Evolutionary conservation across 2,113 vertebrate species (phyloP), one percentile per base, ranked within the genome.

Genomic region (Zapornia atra): DNA sequence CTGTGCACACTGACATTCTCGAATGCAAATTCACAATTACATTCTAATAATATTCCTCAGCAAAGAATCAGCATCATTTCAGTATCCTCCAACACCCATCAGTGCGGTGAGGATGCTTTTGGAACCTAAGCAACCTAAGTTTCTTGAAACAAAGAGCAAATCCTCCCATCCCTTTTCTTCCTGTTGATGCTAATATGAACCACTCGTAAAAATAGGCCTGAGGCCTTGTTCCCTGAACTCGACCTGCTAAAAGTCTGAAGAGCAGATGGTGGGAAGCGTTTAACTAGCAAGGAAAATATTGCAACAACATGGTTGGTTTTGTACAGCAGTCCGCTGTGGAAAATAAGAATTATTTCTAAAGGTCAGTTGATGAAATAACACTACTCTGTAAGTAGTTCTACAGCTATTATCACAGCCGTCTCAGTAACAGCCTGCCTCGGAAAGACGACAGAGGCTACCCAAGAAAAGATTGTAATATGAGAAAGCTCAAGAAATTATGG

Each of bases 331-430:
- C 15, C 70, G 82, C 79, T 6, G 25, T 1, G 54, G 82, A 70
- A 88, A 94, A 73, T 7, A 34, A 57, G 50, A 77, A 76, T 76
- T 75, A 10, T 76, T 66, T 96, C 56, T 80, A 95, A 96, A 95
- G 92, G 96, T 96, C 92, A 94, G 50, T 0, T 83, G 82, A 48
- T 90, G 88, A 77, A 96, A 75, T 9, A 81, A 54, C 75, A 36
- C 54, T 65, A 8, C 63, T 60, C 66, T 92, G 82, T 78, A 59
- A 10, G 82, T 11, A 15, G 63, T 17, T 80, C 71, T n/a, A 44
- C 75, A 63, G 82, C 65, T 84, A 60, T 64, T 50, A 76, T 21
- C 18, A 5, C 1, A 10, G 60, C 60, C 0, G 0, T 12, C 64
- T 86, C 64, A 2, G 12, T 9, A 61, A 15, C 9, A 64, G 51